A percentile compares a stretch with the other conserved stretches of the same genome.
Evolutionary conservation across 1,140 invertebrate genomes (phyloP).

Genomic region (Drosophila novamexicana): DNA sequence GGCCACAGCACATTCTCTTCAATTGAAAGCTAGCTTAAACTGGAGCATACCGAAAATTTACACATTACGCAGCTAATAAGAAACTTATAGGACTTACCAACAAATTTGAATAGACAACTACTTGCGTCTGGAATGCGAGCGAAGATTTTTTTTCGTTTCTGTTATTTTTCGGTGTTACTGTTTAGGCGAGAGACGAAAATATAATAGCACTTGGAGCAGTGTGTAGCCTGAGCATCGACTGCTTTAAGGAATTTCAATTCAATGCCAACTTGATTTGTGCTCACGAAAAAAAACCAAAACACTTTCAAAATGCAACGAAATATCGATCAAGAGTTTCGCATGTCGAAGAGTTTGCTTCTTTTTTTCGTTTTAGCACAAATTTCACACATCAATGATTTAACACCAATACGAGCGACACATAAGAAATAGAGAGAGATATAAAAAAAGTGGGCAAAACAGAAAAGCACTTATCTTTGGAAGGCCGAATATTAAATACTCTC

Average conservation of each 20-base stretch:
- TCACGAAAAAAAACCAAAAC: conserved; percentile 1
- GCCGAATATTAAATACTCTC: neutral
- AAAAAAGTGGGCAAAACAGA: neutral
- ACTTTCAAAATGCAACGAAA: conserved; percentile 5
- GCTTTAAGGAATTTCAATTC: conserved; percentile 4
- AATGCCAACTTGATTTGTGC: conserved; percentile 49
- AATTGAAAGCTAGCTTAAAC: neutral
- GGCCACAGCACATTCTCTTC: conserved; percentile 27
- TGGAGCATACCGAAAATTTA: too few relatives aligned
- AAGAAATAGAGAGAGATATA: conserved; percentile 34
- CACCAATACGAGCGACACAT: conserved; percentile 57
- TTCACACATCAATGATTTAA: conserved; percentile 77
- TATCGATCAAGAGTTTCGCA: conserved; percentile 53
- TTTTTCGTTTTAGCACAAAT: conserved; percentile 48
- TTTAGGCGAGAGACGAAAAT: conserved; percentile 19
- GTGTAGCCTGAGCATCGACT: neutral
- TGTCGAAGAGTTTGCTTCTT: neutral
- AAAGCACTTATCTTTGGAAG: neutral
- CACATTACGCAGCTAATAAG: too few relatives aligned
- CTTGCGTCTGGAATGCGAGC: conserved; percentile 29
- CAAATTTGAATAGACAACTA: neutral
- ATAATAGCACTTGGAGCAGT: conserved; percentile 18
- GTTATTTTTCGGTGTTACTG: conserved; percentile 2
- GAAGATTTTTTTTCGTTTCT: conserved; percentile 41
- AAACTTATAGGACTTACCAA: conserved; percentile 2